Evolutionary conservation across 2,888 invertebrate species (phyloP).

Genomic region (Perithous albicinctus): DNA sequence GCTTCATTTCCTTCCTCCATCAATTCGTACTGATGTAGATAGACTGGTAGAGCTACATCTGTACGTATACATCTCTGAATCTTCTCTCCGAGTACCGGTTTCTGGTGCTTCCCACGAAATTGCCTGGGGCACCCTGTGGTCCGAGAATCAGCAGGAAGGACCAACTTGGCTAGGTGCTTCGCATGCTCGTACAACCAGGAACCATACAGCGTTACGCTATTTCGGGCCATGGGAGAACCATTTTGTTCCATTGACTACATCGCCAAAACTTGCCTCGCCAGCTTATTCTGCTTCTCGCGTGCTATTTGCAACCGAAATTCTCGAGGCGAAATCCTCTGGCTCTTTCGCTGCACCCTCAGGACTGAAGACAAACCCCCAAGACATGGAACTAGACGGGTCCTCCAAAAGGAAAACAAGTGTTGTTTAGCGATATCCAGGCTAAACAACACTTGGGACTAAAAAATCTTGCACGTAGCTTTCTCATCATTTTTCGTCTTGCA

Average conservation of each 20-base stretch:
- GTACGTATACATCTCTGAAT: slow-evolving; percentile 51
- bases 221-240: slow-evolving; percentile 71
- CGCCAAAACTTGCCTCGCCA: slow-evolving; percentile 78
- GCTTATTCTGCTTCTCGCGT: slow-evolving; percentile 35
- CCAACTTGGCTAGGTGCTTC: slow-evolving; percentile 76
- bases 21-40: neutral
- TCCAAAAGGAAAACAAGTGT: neutral
- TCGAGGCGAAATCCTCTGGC: slow-evolving; percentile 23
- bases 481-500: too few relatives aligned
- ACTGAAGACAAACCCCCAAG: neutral
- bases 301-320: slow-evolving; percentile 28
- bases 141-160: slow-evolving; percentile 67
- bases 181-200: slow-evolving; percentile 66
- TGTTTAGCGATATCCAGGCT: too few relatives aligned
- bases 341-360: neutral
- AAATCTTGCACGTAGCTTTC: too few relatives aligned
- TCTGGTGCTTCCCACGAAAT: slow-evolving; percentile 71
- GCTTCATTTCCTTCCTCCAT: neutral
- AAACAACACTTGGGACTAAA: neutral
- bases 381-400: neutral
- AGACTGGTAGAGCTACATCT: neutral
- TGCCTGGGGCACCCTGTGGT: slow-evolving; percentile 73
- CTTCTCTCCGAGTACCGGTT: slow-evolving; percentile 64
- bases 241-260: slow-evolving; percentile 81
- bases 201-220: slow-evolving; percentile 65